Conservation (phyloP, 2,888 invertebrate species). For the Hirtodrosophila histrioides region DNA sequence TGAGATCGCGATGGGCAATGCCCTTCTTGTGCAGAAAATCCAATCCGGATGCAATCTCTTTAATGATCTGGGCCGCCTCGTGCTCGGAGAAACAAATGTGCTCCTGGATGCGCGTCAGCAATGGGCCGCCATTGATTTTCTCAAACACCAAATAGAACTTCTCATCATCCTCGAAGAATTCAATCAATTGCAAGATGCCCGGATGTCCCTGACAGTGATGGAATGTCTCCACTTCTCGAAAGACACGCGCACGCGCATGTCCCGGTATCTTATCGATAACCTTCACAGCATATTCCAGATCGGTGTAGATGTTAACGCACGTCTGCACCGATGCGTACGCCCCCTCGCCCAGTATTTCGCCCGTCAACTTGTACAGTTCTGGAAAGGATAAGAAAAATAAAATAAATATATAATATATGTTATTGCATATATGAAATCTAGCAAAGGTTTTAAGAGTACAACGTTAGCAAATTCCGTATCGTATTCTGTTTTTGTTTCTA, state of each 20-base stretch:
- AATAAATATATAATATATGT: not conserved
- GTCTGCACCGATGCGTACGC: slow-evolving; percentile 98
- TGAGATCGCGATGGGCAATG: slow-evolving; percentile 96
- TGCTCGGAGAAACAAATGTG: slow-evolving; percentile 97
- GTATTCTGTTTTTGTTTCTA: no score
- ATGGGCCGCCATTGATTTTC: slow-evolving; percentile 97
- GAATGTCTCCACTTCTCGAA: slow-evolving; percentile 99
- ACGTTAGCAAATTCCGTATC: no score
- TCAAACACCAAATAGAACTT: slow-evolving; percentile 99
- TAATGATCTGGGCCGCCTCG: slow-evolving; percentile 96
- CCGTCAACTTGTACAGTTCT: slow-evolving; percentile 98
- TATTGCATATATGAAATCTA: no score
- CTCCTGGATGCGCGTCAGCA: slow-evolving; percentile 96
- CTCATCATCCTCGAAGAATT: slow-evolving; percentile 98
- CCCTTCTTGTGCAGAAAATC: slow-evolving; percentile 98
- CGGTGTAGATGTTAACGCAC: slow-evolving; percentile 95
- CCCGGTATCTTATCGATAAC: slow-evolving; percentile 97
- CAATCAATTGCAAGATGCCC: slow-evolving; percentile 98
- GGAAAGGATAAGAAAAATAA: slow-evolving; percentile 83
- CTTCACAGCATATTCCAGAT: slow-evolving; percentile 98
- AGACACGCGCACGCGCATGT: slow-evolving; percentile 95
- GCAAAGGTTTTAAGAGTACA: no score
- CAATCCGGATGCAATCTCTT: slow-evolving; percentile 96
- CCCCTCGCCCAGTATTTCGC: slow-evolving; percentile 97
- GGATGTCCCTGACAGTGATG: slow-evolving; percentile 99